A percentile compares a stretch with the other conserved stretches of the same genome.
Evolutionary conservation across 2,113 vertebrate genomes (phyloP).

Genomic region (Rhynchopsitta pachyrhyncha): DNA sequence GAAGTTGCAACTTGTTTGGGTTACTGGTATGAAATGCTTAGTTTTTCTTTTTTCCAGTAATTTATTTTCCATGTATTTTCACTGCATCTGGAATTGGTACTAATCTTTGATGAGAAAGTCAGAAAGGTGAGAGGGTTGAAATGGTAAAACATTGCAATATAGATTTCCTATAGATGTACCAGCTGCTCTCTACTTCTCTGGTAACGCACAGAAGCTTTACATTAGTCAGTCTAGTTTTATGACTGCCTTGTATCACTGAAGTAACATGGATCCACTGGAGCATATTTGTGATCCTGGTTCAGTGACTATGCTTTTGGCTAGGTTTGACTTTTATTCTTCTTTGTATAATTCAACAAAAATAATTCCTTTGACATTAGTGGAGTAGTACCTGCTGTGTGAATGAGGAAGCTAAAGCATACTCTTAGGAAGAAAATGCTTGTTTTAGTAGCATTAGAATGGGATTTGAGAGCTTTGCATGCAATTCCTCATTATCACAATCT

Average conservation of each 20-base stretch:
- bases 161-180: background rate
- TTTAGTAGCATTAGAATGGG: background rate
- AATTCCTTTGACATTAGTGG: background rate
- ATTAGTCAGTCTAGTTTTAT: constrained; percentile 35
- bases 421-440: background rate
- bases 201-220: constrained; percentile 2
- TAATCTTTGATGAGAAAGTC: background rate
- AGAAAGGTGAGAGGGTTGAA: constrained; percentile 15
- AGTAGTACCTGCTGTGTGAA: background rate
- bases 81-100: background rate
- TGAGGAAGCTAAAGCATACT: background rate
- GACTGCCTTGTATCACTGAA: background rate
- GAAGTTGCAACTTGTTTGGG: background rate
- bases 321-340: background rate
- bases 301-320: background rate
- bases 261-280: background rate
- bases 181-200: background rate
- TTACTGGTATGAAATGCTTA: background rate
- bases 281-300: background rate
- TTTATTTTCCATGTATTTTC: background rate
- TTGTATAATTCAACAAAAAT: background rate
- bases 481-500: background rate
- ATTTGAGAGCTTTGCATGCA: background rate
- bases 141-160: background rate
- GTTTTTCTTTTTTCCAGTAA: background rate